Percentiles rank a stretch among this genome's conserved stretches.
Conservation (phyloP, 2,113 vertebrate genomes). For the Rhizomys pruinosus region DNA sequence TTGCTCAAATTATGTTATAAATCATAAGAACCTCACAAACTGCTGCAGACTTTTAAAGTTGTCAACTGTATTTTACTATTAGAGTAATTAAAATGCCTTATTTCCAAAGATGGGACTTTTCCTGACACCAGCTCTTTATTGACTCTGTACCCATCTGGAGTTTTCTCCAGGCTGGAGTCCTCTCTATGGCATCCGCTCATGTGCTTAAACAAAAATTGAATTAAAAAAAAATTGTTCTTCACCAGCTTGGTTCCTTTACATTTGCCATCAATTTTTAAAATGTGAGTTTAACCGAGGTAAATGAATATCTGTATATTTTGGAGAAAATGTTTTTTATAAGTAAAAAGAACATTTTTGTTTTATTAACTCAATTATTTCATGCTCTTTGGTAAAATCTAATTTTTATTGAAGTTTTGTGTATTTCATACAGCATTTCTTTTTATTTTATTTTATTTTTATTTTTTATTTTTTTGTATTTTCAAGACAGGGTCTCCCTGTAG, state of each 20-base stretch:
- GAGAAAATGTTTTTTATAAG: neutral
- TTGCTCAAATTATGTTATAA: neutral
- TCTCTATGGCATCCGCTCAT: too few species aligned
- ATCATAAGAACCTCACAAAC: neutral
- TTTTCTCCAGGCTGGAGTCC: neutral
- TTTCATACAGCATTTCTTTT: too few species aligned
- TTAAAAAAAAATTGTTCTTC: too few species aligned
- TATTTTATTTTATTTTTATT: too few species aligned
- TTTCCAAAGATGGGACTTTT: conserved; percentile 36
- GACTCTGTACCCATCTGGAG: neutral
- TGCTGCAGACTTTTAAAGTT: neutral
- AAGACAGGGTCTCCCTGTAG: too few species aligned
- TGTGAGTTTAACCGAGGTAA: conserved; percentile 43
- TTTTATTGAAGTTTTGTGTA: too few species aligned
- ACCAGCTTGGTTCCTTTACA: conserved; percentile 36
- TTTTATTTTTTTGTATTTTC: too few species aligned
- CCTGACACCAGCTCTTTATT: conserved; percentile 1
- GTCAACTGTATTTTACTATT: conserved; percentile 40
- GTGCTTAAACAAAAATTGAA: conserved; percentile 67
- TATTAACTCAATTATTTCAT: too few species aligned
- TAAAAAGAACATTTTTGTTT: too few species aligned
- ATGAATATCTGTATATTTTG: conserved; percentile 5
- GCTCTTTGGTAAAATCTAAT: too few species aligned
- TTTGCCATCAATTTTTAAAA: neutral
- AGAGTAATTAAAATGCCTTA: conserved; percentile 14